Percentiles rank a stretch among this genome's conserved stretches.
Evolutionary conservation across 2,113 vertebrate genomes (phyloP).

Genomic region (Coptodon rendalli): DNA sequence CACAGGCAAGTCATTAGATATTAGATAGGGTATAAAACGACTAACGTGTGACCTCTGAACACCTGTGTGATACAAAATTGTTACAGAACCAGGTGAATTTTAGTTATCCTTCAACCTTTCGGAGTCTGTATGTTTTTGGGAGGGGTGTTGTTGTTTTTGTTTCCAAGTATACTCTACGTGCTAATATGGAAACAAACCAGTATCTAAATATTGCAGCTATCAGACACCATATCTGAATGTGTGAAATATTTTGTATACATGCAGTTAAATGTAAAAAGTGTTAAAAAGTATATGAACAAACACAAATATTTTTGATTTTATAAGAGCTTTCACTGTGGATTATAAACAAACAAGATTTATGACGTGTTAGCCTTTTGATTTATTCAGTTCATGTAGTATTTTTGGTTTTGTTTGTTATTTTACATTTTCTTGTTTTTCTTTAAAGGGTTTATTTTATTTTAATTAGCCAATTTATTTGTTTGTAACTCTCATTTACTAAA

Average conservation of each 20-base stretch:
- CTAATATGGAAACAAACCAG: neutral
- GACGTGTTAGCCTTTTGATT: neutral
- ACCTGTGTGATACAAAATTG: neutral
- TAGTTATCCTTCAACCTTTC: neutral
- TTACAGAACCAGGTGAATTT: neutral
- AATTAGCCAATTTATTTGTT: neutral
- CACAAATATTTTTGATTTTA: rapidly evolving
- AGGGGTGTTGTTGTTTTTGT: neutral
- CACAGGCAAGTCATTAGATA: neutral
- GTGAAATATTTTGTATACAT: neutral
- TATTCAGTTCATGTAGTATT: neutral
- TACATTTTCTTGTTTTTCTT: neutral
- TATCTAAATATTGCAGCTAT: neutral
- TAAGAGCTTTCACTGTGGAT: neutral
- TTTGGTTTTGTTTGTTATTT: neutral
- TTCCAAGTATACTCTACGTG: rapidly evolving
- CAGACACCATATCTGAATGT: neutral
- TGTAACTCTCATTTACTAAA: neutral
- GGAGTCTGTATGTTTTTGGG: neutral
- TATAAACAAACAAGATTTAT: neutral
- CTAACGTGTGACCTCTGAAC: neutral
- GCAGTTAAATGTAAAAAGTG: neutral
- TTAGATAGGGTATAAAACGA: neutral
- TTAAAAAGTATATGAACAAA: neutral
- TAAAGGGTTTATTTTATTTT: rapidly evolving